Evolutionary conservation across 2,888 invertebrate species (phyloP).

Genomic region (Tachina lurida): DNA sequence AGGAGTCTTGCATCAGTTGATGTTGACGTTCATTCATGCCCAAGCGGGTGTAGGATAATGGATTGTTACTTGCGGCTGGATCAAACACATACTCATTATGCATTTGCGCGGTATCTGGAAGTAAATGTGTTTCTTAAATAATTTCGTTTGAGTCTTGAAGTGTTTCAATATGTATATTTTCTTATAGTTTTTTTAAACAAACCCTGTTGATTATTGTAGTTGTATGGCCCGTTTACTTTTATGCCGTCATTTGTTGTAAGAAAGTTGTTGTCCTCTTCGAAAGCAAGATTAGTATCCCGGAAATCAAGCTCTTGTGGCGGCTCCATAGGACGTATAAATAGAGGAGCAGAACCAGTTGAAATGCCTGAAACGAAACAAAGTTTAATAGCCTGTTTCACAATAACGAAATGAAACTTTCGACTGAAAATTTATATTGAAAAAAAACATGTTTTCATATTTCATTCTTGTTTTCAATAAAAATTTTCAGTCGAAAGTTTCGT

Average conservation of each 20-base stretch:
- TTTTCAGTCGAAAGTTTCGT: too few species aligned
- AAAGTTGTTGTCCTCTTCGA: constrained; percentile 79
- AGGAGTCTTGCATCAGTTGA: constrained; percentile 85
- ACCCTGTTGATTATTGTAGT: constrained; percentile 80
- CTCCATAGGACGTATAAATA: constrained; percentile 81
- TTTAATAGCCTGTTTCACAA: too few species aligned
- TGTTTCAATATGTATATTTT: too few species aligned
- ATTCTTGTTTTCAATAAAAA: too few species aligned
- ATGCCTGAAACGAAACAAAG: constrained; percentile 76
- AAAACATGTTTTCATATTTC: too few species aligned
- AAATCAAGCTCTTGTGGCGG: constrained; percentile 89
- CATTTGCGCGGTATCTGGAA: constrained; percentile 83
- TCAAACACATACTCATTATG: constrained; percentile 83
- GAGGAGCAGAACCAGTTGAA: constrained; percentile 79
- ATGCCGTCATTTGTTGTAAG: constrained; percentile 72
- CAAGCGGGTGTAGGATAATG: constrained; percentile 82
- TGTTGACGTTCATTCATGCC: constrained; percentile 85
- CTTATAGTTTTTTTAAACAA: constrained; percentile 25
- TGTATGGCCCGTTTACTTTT: constrained; percentile 76
- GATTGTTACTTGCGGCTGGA: constrained; percentile 70
- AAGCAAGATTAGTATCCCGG: constrained; percentile 88
- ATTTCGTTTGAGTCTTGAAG: background rate
- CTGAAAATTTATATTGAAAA: too few species aligned
- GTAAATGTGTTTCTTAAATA: background rate
- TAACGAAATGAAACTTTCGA: too few species aligned